phyloP scores from a whole-genome alignment of 2,888 invertebrate genomes.

The Phortica magna region DNA sequence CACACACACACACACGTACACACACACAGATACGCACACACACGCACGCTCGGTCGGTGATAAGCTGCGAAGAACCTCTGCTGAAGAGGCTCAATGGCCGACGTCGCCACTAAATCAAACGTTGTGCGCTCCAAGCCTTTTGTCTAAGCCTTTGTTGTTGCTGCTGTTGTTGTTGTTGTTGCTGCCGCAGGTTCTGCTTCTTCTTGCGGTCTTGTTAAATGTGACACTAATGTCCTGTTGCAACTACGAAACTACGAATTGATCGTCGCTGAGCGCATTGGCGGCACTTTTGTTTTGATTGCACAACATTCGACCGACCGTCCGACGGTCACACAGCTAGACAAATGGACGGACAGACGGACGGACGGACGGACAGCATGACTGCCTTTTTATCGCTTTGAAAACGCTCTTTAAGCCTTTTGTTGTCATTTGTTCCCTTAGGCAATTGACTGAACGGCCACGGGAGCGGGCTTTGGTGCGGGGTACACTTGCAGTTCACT shows the following conservation, averaged over 20 bases:
- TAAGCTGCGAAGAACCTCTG: slow-evolving; percentile 18
- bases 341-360: background rate
- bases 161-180: background rate
- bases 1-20: no score
- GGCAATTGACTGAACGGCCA: slow-evolving; percentile 43
- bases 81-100: slow-evolving; percentile 39
- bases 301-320: background rate
- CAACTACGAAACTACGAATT: slow-evolving; percentile 39
- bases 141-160: background rate
- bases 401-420: slow-evolving; percentile 4
- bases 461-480: background rate
- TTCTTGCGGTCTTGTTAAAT: slow-evolving; percentile 62
- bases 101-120: slow-evolving; percentile 45
- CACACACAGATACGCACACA: no score
- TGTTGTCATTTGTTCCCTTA: slow-evolving; percentile 42
- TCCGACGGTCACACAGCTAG: background rate
- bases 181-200: background rate
- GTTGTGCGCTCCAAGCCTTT: slow-evolving; percentile 55
- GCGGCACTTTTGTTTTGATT: slow-evolving; percentile 39
- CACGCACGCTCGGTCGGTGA: slow-evolving; percentile 15
- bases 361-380: background rate
- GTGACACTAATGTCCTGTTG: slow-evolving; percentile 72
- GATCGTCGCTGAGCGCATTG: slow-evolving; percentile 14
- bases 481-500: slow-evolving; percentile 36
- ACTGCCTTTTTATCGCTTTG: slow-evolving; percentile 14